These are phyloP conservation scores for Urophycis tenuis DNA, from an alignment of 2,797 vertebrate genomes.

Conservation along the genomic window DNA sequence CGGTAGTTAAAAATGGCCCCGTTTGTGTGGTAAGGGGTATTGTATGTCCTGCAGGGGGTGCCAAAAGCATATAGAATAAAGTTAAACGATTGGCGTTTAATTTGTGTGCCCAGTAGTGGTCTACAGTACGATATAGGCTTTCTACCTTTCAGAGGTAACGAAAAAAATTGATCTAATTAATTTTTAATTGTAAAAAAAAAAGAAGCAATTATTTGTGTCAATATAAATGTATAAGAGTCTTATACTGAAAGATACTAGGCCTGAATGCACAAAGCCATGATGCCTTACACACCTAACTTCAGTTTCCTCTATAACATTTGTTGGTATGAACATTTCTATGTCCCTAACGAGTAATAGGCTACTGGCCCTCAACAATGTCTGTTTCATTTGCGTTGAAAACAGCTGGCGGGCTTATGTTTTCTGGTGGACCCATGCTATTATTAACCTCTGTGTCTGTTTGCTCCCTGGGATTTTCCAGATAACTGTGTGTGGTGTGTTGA, in stretches of 20 bases:
- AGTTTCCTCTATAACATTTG: not conserved
- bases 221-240: not conserved
- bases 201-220: not conserved
- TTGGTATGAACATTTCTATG: not conserved
- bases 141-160: not conserved
- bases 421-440: slow-evolving; percentile 24
- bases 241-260: not conserved
- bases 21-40: not conserved
- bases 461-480: slow-evolving; percentile 45
- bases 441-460: slow-evolving; percentile 15
- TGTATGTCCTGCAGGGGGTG: not conserved
- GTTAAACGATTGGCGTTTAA: not conserved
- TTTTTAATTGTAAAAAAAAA: too few relatives aligned
- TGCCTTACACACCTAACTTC: not conserved
- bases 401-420: slow-evolving; percentile 34
- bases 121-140: not conserved
- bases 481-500: slow-evolving; percentile 19
- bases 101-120: not conserved
- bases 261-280: not conserved
- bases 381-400: slow-evolving; percentile 4
- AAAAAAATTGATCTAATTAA: too few relatives aligned
- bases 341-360: not conserved
- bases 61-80: not conserved
- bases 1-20: not conserved
- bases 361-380: not conserved